A percentile compares a stretch with the other conserved stretches of the same genome.
phyloP scores from a whole-genome alignment of 2,888 invertebrate genomes.

The Malthinus seriepunctatus region DNA sequence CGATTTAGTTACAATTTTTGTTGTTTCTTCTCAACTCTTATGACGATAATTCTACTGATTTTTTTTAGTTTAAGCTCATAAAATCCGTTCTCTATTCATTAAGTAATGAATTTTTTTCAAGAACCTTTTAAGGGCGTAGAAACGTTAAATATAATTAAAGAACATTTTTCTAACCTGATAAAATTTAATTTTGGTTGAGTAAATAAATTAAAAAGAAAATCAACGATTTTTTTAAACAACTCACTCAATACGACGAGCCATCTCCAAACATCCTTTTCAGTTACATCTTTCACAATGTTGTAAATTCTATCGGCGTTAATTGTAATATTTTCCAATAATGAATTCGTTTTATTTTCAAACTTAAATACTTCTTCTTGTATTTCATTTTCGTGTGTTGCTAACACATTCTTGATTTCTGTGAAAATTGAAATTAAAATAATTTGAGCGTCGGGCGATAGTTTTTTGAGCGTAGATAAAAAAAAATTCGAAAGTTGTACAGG shows the following conservation, averaged over 20 bases:
- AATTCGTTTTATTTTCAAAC: slow-evolving; percentile 63
- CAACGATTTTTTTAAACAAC: slow-evolving; percentile 31
- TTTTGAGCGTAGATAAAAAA: too few relatives aligned
- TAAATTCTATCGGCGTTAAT: slow-evolving; percentile 45
- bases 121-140: too few relatives aligned
- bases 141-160: too few relatives aligned
- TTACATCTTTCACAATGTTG: slow-evolving; percentile 56
- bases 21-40: too few relatives aligned
- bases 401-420: slow-evolving; percentile 62
- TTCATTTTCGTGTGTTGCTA: slow-evolving; percentile 60
- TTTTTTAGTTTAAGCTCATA: too few relatives aligned
- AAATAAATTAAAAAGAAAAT: not conserved
- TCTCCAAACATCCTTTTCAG: slow-evolving; percentile 64
- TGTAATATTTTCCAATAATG: slow-evolving; percentile 43
- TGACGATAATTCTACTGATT: too few relatives aligned
- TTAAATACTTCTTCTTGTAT: slow-evolving; percentile 63
- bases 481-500: too few relatives aligned
- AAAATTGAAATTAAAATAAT: not conserved
- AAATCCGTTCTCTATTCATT: too few relatives aligned
- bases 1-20: too few relatives aligned
- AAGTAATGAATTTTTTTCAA: too few relatives aligned
- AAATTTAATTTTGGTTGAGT: not conserved
- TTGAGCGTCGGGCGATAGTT: not conserved
- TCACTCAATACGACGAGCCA: slow-evolving; percentile 68
- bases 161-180: too few relatives aligned